Conservation (phyloP, 2,113 vertebrate genomes). For the Meleagris gallopavo region DNA sequence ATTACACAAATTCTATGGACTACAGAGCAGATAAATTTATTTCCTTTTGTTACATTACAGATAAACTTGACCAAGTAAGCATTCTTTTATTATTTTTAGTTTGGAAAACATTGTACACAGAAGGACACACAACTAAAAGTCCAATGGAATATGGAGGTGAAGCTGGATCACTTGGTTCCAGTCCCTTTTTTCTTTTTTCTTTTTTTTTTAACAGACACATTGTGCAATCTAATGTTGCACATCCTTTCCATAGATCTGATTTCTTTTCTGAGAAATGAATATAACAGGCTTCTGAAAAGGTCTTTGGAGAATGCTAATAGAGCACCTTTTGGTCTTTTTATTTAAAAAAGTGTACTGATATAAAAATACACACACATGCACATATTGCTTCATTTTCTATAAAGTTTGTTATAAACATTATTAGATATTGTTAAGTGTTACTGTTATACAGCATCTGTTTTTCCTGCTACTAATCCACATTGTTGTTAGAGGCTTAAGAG, state of each 20-base stretch:
- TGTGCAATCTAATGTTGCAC: background rate
- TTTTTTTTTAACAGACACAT: background rate
- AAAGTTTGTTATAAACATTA: conserved; percentile 11
- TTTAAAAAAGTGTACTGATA: background rate
- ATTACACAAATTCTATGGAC: background rate
- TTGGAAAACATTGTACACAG: background rate
- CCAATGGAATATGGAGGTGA: background rate
- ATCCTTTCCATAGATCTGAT: background rate
- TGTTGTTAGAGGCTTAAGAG: background rate
- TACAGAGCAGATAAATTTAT: background rate
- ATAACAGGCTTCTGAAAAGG: background rate
- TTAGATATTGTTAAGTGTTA: background rate
- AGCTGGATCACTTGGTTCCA: background rate
- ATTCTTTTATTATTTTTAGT: background rate
- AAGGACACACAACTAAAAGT: background rate
- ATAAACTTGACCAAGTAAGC: background rate
- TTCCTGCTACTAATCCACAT: background rate
- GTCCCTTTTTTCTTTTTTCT: background rate
- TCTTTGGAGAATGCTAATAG: background rate
- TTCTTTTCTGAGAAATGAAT: background rate
- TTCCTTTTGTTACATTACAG: background rate
- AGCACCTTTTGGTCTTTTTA: background rate
- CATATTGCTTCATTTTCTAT: background rate
- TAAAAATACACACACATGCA: background rate
- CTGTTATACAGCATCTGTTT: background rate